Percentiles rank a stretch among this genome's conserved stretches.
Conservation (phyloP, 2,888 invertebrate genomes). For the Drosophila sordidula region DNA sequence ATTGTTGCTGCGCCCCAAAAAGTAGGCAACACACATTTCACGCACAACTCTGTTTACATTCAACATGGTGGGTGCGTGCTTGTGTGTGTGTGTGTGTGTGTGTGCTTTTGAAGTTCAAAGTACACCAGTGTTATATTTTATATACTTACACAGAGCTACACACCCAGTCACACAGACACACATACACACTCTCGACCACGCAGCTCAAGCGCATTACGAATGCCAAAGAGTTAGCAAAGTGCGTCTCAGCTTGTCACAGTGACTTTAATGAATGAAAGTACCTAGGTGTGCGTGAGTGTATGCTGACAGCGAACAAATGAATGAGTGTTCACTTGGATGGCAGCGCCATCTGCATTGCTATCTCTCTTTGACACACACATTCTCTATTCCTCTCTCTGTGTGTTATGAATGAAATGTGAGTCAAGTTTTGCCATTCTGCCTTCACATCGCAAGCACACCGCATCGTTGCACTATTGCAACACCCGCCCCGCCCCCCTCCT, state of each 20-base stretch:
- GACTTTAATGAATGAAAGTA: slow-evolving; percentile 68
- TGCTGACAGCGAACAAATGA: slow-evolving; percentile 55
- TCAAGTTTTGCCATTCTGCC: slow-evolving; percentile 44
- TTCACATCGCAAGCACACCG: slow-evolving; percentile 25
- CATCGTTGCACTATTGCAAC: slow-evolving; percentile 9
- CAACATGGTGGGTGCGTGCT: slow-evolving; percentile 2
- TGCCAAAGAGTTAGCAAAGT: slow-evolving; percentile 49
- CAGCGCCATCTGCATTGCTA: slow-evolving; percentile 31
- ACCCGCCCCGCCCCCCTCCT: neutral
- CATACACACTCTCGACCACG: neutral
- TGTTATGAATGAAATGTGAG: slow-evolving; percentile 61
- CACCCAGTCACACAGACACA: slow-evolving; percentile 1
- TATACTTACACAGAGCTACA: neutral
- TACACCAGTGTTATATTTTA: slow-evolving; percentile 12
- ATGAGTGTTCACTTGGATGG: slow-evolving; percentile 40
- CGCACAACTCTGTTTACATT: slow-evolving; percentile 40
- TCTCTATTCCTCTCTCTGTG: slow-evolving; percentile 8
- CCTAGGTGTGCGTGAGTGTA: slow-evolving; percentile 13
- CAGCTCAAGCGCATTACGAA: slow-evolving; percentile 9
- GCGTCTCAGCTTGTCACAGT: slow-evolving; percentile 37
- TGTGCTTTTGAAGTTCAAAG: slow-evolving; percentile 40
- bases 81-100: slow-evolving; percentile 11
- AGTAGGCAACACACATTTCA: slow-evolving; percentile 53
- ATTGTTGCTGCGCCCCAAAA: slow-evolving; percentile 25
- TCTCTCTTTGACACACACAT: neutral